A percentile compares a stretch with the other conserved stretches of the same genome.
These are phyloP conservation scores for Mus caroli DNA, from an alignment of 2,797 vertebrate species.

Conservation along the genomic window DNA sequence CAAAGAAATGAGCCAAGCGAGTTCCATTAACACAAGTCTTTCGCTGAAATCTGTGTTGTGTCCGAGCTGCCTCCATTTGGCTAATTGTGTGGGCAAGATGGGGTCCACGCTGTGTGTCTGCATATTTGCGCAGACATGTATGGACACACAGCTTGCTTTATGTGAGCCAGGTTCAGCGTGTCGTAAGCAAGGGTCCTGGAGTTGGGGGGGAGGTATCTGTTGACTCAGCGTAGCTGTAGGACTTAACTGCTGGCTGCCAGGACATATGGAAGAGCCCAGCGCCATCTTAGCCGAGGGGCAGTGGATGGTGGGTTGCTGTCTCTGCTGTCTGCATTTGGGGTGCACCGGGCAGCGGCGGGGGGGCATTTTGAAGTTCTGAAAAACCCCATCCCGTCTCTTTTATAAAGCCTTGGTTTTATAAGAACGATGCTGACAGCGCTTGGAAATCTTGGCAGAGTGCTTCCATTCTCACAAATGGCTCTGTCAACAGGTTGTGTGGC, in stretches of 20 bases:
- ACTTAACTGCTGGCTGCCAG: background rate
- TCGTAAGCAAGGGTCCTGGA: background rate
- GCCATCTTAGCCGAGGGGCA: background rate
- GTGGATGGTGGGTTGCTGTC: background rate
- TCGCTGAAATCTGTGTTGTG: background rate
- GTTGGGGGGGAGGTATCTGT: background rate
- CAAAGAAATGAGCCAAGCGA: slow-evolving; percentile 10
- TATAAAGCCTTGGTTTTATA: background rate
- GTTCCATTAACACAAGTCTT: background rate
- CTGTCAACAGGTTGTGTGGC: slow-evolving; percentile 62
- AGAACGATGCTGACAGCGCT: background rate
- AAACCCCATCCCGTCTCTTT: slow-evolving; percentile 16
- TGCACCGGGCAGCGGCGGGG: too few relatives aligned
- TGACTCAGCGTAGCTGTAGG: background rate
- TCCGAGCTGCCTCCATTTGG: background rate
- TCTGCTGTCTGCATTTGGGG: background rate
- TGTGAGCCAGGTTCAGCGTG: background rate
- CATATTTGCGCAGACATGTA: background rate
- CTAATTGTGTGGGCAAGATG: background rate
- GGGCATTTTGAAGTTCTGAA: background rate
- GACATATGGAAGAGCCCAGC: background rate
- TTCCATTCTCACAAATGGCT: background rate
- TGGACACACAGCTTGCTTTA: background rate
- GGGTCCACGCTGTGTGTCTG: background rate
- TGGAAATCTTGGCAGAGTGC: slow-evolving; percentile 1